Conservation (phyloP, 2,888 invertebrate genomes). For the Camptogramma bilineatum region DNA sequence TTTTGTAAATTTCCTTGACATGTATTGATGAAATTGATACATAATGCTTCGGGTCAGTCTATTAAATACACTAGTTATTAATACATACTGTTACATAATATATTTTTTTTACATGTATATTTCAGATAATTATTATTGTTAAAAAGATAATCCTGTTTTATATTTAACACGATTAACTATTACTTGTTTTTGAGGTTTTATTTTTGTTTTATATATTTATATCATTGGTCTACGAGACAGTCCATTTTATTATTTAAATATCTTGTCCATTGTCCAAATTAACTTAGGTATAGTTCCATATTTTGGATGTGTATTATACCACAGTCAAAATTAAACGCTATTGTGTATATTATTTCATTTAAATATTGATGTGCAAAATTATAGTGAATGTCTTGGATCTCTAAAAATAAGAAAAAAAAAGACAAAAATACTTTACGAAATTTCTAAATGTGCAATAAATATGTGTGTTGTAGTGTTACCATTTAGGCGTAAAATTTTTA, state of each 20-base stretch:
- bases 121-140: conserved; percentile 84
- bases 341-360: conserved; percentile 83
- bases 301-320: conserved; percentile 84
- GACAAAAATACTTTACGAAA: conserved; percentile 84
- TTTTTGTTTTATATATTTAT: conserved; percentile 55
- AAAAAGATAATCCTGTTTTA: conserved; percentile 78
- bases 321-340: conserved; percentile 80
- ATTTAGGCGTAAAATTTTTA: conserved; percentile 81
- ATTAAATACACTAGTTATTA: conserved; percentile 66
- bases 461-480: conserved; percentile 86
- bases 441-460: conserved; percentile 87
- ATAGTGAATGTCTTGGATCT: conserved; percentile 86
- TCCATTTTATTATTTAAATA: conserved; percentile 76
- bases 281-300: conserved; percentile 83
- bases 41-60: conserved; percentile 57
- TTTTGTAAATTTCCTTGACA: conserved; percentile 46
- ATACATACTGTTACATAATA: conserved; percentile 76
- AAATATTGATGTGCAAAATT: conserved; percentile 84
- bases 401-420: conserved; percentile 84
- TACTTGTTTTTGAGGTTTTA: conserved; percentile 71
- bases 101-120: conserved; percentile 83
- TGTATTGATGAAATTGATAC: conserved; percentile 42
- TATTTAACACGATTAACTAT: conserved; percentile 78
- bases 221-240: conserved; percentile 65
- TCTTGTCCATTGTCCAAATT: conserved; percentile 83